Base-by-base conservation (phyloP, 2,797 vertebrate species). In the Acanthurus lineatus region DNA sequence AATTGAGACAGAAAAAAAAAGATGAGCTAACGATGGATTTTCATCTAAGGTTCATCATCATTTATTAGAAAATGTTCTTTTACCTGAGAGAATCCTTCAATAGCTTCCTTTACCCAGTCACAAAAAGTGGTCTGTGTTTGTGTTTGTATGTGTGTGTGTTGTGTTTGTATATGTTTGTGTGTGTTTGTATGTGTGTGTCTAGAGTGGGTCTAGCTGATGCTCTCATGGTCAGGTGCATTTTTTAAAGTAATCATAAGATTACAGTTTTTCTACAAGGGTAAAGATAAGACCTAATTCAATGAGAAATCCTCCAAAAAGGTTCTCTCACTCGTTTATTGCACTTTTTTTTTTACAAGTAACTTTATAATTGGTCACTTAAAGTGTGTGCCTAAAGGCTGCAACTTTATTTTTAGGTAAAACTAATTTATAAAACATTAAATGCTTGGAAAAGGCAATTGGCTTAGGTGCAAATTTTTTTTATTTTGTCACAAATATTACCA, bases 11-110 rank as follows among this genome's bases (percentile, higher is more conserved):
- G 90, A 86, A 87, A 90, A 90, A 82, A 86, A 94, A 93, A 90
- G 88, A 94, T 90, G 92, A 88, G 88, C 84, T 92, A 94, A 93
- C 92, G 94, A 93, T 90, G 89, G 25, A 63, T 88, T 92, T 94
- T 83, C 81, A 87, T 94, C 94, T 94, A 93, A 90, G 87, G 89
- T 94, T 94, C 91, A 92, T 93, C 92, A 93, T 94, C 87, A 90
- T 95, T 95, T 95, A 95, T 95, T 94, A 91, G 90, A 94, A 94
- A 94, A 94, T 88, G 85, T 90, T 93, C 78, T 94, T 95, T 94
- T 95, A 95, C 95, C 95, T 95, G 95, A 96, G 95, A 95, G 94
- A 94, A 95, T 95, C 93, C 93, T 94, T 96, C 94, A 95, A 93
- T 93, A 94, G 88, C 92, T 94, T 95, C 93, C 89, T 93, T 92